Base-by-base conservation (phyloP, 2,888 invertebrate genomes). In the Tridacna gigas region DNA sequence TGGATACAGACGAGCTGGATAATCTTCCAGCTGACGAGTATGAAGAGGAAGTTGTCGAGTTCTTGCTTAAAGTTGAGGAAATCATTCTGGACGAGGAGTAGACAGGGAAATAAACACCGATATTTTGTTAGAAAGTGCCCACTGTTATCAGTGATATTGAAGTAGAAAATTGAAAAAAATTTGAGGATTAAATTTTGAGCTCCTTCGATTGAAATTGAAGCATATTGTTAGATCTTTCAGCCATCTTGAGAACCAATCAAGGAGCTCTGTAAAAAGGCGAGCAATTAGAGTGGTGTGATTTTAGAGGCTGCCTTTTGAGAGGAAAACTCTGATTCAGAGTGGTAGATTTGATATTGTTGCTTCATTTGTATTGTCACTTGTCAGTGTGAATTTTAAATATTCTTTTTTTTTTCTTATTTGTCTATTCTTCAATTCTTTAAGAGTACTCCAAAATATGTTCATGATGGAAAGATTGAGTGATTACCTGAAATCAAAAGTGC, bases 41-140 rank as follows among this genome's bases (percentile, higher is more conserved):
- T 93, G 98, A 98, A 95, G 99, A 99, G 95, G 99, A 99, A 96
- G 96, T 97, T 94, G 97, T 99, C 93, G 99, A 99, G 97, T 98
- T 99, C 97, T 97, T 99, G 96, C 97, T 99, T 95, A 98, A 98
- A 96, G 94, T 94, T 79, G 98, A 99, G 96, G 98, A 99, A 96
- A 96, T 96, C 93, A 86, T 94, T 66, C 83, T 94, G 74, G 94
- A 94, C 84, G 93, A 93, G 92, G 92, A 93, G 91, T 90, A 83
- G 71, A 48, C 28, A n/a, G 5, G 13, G n/a, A n/a, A 25, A 71
- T 11, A 13, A 47, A 71, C 22, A 25, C 51, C 48, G 51, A 3
- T 71, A 26, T 13, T 22, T 51, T 25, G 51, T 56, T 56, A 37
- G 37, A 37, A n/a, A 56, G 2, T 56, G 20, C 56, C 67, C 45